Conservation (phyloP, 2,797 vertebrate species). For the Gastrophryne carolinensis region DNA sequence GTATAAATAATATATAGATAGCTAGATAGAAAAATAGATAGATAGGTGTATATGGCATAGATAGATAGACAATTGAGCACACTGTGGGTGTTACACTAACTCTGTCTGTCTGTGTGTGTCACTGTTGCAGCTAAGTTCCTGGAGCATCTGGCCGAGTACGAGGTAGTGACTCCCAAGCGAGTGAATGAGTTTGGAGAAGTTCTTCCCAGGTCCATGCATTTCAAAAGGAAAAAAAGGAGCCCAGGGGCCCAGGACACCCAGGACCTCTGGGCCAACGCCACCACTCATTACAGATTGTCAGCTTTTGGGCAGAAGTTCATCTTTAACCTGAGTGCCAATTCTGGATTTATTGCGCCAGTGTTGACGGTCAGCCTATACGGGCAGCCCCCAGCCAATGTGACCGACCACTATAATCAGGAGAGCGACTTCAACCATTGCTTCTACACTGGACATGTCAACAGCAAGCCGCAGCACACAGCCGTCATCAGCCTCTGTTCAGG, state of each 20-base stretch:
- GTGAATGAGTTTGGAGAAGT: slow-evolving; percentile 88
- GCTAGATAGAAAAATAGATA: too few species aligned
- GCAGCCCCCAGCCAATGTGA: slow-evolving; percentile 74
- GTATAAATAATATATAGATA: too few species aligned
- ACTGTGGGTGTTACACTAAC: neutral
- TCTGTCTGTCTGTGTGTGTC: slow-evolving; percentile 50
- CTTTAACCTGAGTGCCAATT: slow-evolving; percentile 90
- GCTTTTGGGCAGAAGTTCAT: slow-evolving; percentile 91
- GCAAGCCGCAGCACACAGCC: slow-evolving; percentile 82
- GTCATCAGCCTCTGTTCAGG: slow-evolving; percentile 97
- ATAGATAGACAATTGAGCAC: too few species aligned
- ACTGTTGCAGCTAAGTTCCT: slow-evolving; percentile 72
- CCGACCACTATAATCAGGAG: slow-evolving; percentile 77
- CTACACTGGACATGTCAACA: slow-evolving; percentile 94
- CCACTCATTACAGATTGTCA: slow-evolving; percentile 87
- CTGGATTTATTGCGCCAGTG: slow-evolving; percentile 92
- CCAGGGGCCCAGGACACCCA: slow-evolving; percentile 66
- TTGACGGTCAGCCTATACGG: slow-evolving; percentile 91
- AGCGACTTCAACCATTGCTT: slow-evolving; percentile 92
- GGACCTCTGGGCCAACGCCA: slow-evolving; percentile 75
- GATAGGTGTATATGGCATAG: too few species aligned
- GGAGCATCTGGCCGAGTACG: slow-evolving; percentile 79
- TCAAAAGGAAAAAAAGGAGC: slow-evolving; percentile 89
- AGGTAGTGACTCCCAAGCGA: slow-evolving; percentile 89
- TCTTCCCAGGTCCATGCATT: slow-evolving; percentile 86